Evolutionary conservation across 2,888 invertebrate genomes (phyloP), one percentile per base, ranked within the genome.

Genomic region (Acronicta psi): DNA sequence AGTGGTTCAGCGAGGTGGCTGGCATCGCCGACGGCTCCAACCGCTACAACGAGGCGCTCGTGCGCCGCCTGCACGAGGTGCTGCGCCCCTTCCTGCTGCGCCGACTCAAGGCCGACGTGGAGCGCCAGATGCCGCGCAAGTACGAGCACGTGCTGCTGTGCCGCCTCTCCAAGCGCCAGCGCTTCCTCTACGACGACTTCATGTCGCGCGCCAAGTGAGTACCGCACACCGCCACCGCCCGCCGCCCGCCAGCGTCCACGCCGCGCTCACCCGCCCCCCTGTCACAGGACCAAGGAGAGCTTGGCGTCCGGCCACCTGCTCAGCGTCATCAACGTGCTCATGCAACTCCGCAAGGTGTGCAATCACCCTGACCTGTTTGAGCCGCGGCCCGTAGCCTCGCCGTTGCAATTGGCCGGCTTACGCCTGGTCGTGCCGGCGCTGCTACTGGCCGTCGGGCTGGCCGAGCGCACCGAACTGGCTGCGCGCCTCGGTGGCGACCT

Each of bases 331-430:
- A 99, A 99, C 92, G 97, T 99, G 75, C 95, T 99, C 63, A 99
- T 99, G 99, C 99, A 99, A 92, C 94, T 99, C 84, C 95, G 99
- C 55, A 99, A 99, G 95, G 98, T 99, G 75, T 99, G 99, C 95
- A 99, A 99, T 94, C 99, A 99, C 95, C 99, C 99, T 14, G 99
- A 99, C 94, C 95, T 99, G 84, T 99, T 99, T 93, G 99, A 99
- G 95, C 97, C 98, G 68, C 96, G 99, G 57, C 99, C 99, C 46
- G 99, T 98, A 41, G 95, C 97, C 52, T 99, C 99, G 45, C 99
- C 99, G 62, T 98, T 99, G 94, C 97, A 97, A 91, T 97, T 97
- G 96, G 96, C 97, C 69, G 96, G 96, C 29, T 95, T 99, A 67
- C 93, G 95, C 42, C 95, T 95, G 83, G 92, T 93, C 69, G 96